These are phyloP conservation scores for Acanthisitta chloris DNA, from an alignment of 2,113 vertebrate species.

Conservation along the genomic window DNA sequence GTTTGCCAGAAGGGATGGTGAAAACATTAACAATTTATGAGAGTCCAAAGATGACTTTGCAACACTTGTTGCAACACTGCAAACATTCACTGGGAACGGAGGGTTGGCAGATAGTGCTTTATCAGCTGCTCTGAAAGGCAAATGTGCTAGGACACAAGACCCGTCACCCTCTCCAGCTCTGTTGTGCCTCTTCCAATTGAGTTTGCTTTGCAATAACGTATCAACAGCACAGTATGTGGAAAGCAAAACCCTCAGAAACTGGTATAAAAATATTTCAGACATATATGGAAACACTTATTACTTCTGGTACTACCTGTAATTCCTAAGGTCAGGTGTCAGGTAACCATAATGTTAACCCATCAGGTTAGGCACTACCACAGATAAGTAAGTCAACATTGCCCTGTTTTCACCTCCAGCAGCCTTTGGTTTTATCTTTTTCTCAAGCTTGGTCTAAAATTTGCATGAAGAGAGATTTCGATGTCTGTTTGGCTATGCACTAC, in stretches of 20 bases:
- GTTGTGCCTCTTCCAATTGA: no score
- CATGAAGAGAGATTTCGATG: not conserved
- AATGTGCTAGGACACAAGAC: not conserved
- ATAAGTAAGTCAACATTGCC: not conserved
- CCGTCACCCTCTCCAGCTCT: not conserved
- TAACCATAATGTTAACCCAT: not conserved
- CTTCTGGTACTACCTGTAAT: not conserved
- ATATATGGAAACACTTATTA: not conserved
- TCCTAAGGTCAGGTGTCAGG: not conserved
- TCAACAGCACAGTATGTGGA: not conserved
- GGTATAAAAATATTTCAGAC: not conserved
- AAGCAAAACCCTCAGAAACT: not conserved
- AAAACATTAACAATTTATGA: slow-evolving; percentile 1
- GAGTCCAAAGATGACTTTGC: not conserved
- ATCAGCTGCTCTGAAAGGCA: not conserved
- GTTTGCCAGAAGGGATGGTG: not conserved
- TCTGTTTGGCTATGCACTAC: not conserved
- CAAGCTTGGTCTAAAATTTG: not conserved
- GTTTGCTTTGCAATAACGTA: not conserved
- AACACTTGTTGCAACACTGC: not conserved
- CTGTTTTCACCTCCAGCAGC: not conserved
- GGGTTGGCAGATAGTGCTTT: not conserved
- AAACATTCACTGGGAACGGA: not conserved
- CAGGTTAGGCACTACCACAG: not conserved
- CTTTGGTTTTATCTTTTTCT: slow-evolving; percentile 18